Conservation (phyloP, 2,797 vertebrate species). For the Sandelia bainsii region DNA sequence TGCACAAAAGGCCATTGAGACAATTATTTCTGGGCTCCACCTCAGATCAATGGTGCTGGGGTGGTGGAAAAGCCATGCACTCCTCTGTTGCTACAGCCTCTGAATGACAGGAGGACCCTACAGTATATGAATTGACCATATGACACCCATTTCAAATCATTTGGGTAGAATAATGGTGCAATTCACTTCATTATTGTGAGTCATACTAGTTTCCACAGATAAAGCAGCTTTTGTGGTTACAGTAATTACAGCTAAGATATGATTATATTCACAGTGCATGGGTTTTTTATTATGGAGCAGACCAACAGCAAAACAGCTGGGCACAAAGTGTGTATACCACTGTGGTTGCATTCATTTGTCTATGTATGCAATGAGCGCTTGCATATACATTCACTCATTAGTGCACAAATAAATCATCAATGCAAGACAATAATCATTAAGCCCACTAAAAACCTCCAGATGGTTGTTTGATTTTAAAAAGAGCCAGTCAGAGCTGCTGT, state of each 20-base stretch:
- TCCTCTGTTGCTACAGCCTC: conserved; percentile 20
- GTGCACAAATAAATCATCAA: conserved; percentile 29
- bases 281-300: background rate
- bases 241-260: conserved; percentile 6
- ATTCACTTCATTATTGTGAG: conserved; percentile 4
- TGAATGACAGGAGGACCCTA: conserved; percentile 30
- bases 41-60: conserved; percentile 35
- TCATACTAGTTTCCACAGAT: conserved; percentile 2
- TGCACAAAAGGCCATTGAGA: conserved; percentile 70
- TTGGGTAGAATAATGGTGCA: conserved; percentile 9
- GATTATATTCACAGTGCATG: conserved; percentile 1
- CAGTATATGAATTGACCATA: background rate
- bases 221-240: background rate
- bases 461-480: conserved; percentile 59
- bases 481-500: conserved; percentile 38
- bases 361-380: conserved; percentile 8
- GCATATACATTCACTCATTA: conserved; percentile 40
- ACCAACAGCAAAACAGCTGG: background rate
- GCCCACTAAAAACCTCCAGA: conserved; percentile 51
- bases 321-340: background rate
- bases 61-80: conserved; percentile 32
- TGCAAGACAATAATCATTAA: conserved; percentile 47
- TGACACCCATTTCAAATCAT: conserved; percentile 1
- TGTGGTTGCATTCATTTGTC: background rate
- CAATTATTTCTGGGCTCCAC: conserved; percentile 56